Evolutionary conservation across 1,140 invertebrate genomes (phyloP), one percentile per base, ranked within the genome.

Genomic region (Nasonia longicornis): DNA sequence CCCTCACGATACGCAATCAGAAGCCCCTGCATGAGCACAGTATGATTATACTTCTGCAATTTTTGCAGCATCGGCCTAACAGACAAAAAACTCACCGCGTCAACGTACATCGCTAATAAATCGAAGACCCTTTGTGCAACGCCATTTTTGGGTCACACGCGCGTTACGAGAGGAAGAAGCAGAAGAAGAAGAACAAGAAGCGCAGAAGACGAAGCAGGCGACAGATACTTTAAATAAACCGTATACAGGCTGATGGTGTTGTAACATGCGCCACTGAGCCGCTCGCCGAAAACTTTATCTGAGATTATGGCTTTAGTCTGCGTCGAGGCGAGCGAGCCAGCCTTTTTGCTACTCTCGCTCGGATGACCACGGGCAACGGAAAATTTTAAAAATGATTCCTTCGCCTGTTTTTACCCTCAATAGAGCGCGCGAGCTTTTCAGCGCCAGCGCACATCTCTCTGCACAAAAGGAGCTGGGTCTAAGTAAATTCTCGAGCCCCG

Each of bases 301-400:
- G 4, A 58, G 52, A 58, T 58, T 16, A n/a, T n/a, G 20, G 52
- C 52, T n/a, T 58, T 58, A 58, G 52, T 58, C 20, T 16, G 31
- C 31, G 3, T n/a, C 52, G 31, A 35, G 4, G 31, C 52, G 16
- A 20, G 16, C 52, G 52, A 58, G 16, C 48, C 14, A 58, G 20
- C 20, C 8, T 72, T 64, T 79, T 63, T 22, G 29, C 29, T 2
- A n/a, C 48, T n/a, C 70, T 63, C 31, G 29, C 70, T 78, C 64
- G 12, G 35, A 12, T 73, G 71, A n/a, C n/a, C 26, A n/a, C 42
- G 38, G 69, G 11, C 70, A 29, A n/a, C 38, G 52, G 48, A 31
- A 79, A 78, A 82, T 77, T 78, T 73, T 16, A 74, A 77, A 74
- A 67, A 82, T 78, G 58, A 72, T 73, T 64, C 35, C 67, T 67